phyloP scores from a whole-genome alignment of 2,113 vertebrate species.

The Siniperca chuatsi region DNA sequence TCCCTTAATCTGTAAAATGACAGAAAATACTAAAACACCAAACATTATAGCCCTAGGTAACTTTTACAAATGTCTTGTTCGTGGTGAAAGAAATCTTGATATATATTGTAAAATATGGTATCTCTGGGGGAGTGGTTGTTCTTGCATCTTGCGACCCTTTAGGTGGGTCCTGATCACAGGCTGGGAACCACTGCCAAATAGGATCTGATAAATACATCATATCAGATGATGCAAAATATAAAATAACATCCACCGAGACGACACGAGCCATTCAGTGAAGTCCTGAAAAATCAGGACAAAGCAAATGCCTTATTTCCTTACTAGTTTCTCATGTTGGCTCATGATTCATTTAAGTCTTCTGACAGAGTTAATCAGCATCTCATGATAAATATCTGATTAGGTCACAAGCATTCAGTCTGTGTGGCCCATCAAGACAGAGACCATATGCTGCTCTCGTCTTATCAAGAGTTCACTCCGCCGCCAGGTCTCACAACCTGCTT shows the following conservation, averaged over 20 bases:
- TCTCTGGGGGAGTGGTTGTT: neutral
- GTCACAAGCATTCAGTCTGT: constrained; percentile 35
- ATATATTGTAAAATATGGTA: too few species aligned
- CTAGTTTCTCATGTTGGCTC: constrained; percentile 7
- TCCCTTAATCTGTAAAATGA: neutral
- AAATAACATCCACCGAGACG: neutral
- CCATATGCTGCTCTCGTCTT: constrained; percentile 17
- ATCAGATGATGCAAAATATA: constrained; percentile 22
- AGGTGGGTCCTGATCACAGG: neutral
- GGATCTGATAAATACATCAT: neutral
- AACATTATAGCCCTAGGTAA: neutral
- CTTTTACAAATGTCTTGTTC: too few species aligned
- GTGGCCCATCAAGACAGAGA: constrained; percentile 27
- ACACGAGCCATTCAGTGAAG: constrained; percentile 38
- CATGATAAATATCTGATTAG: constrained; percentile 62
- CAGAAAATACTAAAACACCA: neutral
- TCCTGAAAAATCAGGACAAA: neutral
- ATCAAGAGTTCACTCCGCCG: constrained; percentile 11
- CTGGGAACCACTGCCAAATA: neutral
- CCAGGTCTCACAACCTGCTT: constrained; percentile 35
- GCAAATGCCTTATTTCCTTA: constrained; percentile 7
- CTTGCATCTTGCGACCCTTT: neutral
- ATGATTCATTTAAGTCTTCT: constrained; percentile 50
- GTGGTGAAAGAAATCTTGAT: too few species aligned
- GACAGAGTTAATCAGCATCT: constrained; percentile 62